Evolutionary conservation across 2,888 invertebrate species (phyloP), one percentile per base, ranked within the genome.

Genomic region (Drosophila demipolita): DNA sequence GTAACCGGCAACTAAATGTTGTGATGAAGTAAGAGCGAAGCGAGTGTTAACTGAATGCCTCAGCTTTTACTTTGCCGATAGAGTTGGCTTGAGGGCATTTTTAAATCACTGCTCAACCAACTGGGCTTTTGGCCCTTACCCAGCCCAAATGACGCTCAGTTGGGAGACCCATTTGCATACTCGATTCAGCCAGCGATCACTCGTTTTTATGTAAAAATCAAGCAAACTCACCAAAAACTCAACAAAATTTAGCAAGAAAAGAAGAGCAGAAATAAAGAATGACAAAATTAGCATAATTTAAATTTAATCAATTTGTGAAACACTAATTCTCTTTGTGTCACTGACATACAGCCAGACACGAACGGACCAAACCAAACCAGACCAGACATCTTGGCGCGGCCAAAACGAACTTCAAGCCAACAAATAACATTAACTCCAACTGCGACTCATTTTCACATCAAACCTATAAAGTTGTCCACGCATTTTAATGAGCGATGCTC

Each of bases 231-330:
- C 66, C 45, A n/a, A n/a, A n/a, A n/a, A n/a, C n/a, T n/a, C n/a
- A 69, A 85, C 66, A 74, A 60, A 55, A 78, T 11, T 63, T 49
- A 63, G 64, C 38, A 40, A 52, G 40, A 32, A 50, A 36, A 9
- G 48, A 48, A 50, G 3, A 48, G 15, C 36, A 48, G 33, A 17
- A 53, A 36, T 61, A 42, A 32, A 49, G 20, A 29, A 60, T 52
- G 58, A 59, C 66, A 84, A 75, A 85, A 87, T 87, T 87, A 87
- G 67, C 87, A 87, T 88, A 88, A 83, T 83, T 85, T 89, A 87
- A 82, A 57, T 85, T 85, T 87, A 80, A 89, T 87, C 85, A 85
- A 89, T 87, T 87, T 85, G 85, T 77, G 83, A 78, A 82, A 85
- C 78, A 85, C 82, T 85, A 85, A 82, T 87, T 89, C 78, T 83